Conservation (phyloP, 2,797 vertebrate genomes). For the Rallus crepitans region DNA sequence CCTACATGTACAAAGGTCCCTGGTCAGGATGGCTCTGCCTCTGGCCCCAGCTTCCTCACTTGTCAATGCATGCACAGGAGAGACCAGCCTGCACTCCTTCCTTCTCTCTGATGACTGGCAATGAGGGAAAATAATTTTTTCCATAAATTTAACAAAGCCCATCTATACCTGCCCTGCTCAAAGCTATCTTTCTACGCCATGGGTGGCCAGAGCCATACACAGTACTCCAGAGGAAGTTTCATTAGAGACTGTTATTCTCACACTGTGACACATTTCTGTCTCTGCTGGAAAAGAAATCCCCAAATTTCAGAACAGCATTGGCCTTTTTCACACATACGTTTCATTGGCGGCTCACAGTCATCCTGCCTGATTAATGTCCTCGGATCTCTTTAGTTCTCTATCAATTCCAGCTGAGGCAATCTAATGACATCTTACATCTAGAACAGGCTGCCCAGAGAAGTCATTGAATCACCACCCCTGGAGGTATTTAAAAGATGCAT, state of each 20-base stretch:
- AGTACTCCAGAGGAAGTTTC: neutral
- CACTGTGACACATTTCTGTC: neutral
- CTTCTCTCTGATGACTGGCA: neutral
- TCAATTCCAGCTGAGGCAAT: neutral
- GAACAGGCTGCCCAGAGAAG: no score
- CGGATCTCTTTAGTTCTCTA: neutral
- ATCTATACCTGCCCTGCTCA: neutral
- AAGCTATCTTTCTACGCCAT: neutral
- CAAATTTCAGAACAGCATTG: neutral
- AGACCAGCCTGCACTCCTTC: neutral
- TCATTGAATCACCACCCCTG: no score
- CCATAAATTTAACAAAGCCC: neutral
- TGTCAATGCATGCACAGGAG: fast-evolving
- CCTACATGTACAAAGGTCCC: neutral
- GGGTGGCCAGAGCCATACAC: neutral
- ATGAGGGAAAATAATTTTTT: neutral
- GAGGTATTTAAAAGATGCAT: no score
- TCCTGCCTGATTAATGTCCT: neutral
- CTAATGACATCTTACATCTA: neutral
- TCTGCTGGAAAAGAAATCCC: neutral
- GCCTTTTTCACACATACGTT: neutral
- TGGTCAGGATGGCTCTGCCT: fast-evolving
- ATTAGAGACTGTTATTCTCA: neutral
- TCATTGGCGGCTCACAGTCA: neutral
- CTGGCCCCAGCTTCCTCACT: neutral